Evolutionary conservation across 2,113 vertebrate genomes (phyloP).

Genomic region (Scytalopus superciliaris): DNA sequence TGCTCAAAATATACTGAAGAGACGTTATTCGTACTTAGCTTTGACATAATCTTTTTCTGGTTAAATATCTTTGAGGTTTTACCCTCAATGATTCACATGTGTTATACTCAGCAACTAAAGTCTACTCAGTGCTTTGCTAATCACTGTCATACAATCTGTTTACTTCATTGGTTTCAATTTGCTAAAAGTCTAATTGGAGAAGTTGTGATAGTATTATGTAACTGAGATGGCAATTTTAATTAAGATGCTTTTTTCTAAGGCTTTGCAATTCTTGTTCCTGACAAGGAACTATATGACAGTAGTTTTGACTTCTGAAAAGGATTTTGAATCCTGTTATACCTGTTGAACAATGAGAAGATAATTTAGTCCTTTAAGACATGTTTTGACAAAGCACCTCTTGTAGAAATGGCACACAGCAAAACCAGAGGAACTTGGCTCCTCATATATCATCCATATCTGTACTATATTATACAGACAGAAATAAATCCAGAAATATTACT

Average conservation of each 20-base stretch:
- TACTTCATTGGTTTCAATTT: constrained; percentile 28
- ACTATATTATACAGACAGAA: background rate
- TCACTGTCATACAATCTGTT: background rate
- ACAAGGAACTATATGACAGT: background rate
- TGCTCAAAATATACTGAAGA: background rate
- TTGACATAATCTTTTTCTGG: background rate
- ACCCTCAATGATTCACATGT: background rate
- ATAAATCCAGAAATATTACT: background rate
- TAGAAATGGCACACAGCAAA: background rate
- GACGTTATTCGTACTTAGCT: background rate
- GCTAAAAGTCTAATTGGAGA: constrained; percentile 8
- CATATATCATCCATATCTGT: background rate
- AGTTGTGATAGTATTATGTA: background rate
- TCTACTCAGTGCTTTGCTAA: background rate
- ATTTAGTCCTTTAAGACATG: background rate
- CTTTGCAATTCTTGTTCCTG: background rate
- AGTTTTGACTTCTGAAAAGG: background rate
- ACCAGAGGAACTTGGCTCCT: background rate
- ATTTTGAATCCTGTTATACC: constrained; percentile 1
- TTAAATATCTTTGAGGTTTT: background rate
- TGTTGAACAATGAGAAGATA: constrained; percentile 5
- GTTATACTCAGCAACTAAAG: background rate
- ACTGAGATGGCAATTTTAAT: background rate
- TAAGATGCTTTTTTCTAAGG: background rate
- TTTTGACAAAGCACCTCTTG: background rate